Conservation (phyloP, 1,140 invertebrate species). For the Radopholus similis region DNA sequence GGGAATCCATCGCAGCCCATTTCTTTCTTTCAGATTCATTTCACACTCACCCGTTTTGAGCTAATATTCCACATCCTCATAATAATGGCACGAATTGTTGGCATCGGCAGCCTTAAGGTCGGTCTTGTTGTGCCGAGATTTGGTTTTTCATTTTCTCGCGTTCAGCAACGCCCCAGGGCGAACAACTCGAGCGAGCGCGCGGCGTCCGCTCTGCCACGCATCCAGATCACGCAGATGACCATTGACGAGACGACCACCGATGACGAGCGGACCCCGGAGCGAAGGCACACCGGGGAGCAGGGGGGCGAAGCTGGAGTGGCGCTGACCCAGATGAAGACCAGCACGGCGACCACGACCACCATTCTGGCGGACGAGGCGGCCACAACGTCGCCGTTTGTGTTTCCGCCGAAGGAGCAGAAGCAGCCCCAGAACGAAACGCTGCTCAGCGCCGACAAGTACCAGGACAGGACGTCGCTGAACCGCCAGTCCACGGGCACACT, state of each 20-base stretch:
- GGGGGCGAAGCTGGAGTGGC: background rate
- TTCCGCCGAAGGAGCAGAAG: background rate
- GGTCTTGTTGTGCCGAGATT: too few species aligned
- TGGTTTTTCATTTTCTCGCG: too few species aligned
- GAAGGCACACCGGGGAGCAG: background rate
- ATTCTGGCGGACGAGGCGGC: background rate
- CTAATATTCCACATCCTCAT: too few species aligned
- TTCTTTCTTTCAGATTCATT: too few species aligned
- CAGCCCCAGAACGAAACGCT: background rate
- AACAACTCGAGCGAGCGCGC: too few species aligned
- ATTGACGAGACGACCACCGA: background rate
- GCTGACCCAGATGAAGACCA: too few species aligned
- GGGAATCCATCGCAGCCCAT: too few species aligned
- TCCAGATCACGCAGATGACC: conserved; percentile 10
- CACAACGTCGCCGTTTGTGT: background rate
- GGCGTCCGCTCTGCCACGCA: background rate
- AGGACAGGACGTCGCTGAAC: background rate
- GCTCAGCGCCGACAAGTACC: conserved; percentile 11
- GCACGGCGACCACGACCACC: too few species aligned
- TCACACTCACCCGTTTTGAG: too few species aligned
- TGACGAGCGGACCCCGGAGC: background rate
- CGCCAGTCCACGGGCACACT: conserved; percentile 55
- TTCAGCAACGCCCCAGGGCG: too few species aligned
- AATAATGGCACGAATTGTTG: too few species aligned
- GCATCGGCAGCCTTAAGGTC: too few species aligned